Conservation (phyloP, 2,113 vertebrate genomes). For the Barbus barbus region DNA sequence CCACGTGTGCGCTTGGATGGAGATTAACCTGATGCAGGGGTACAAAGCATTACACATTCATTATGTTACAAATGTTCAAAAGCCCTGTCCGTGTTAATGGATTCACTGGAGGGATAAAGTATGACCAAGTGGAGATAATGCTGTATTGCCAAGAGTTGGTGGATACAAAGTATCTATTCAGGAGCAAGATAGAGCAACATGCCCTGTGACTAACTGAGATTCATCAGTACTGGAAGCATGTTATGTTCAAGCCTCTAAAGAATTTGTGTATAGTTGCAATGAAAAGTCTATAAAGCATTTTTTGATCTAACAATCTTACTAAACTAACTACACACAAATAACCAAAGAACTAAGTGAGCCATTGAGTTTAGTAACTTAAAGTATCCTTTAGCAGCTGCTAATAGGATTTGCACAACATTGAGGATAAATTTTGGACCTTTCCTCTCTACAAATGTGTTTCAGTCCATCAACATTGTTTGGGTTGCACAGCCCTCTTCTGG, state of each 20-base stretch:
- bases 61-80: not conserved
- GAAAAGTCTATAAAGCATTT: not conserved
- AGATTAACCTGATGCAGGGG: not conserved
- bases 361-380: not conserved
- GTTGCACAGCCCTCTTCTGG: not conserved
- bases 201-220: conserved; percentile 11
- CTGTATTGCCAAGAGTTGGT: not conserved
- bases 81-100: not conserved
- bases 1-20: not conserved
- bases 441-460: not conserved
- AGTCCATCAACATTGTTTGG: not conserved
- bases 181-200: not conserved
- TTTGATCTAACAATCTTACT: not conserved
- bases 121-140: conserved; percentile 2
- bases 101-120: conserved; percentile 2
- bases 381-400: not conserved
- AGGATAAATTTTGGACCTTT: not conserved
- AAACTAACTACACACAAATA: not conserved
- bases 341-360: not conserved
- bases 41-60: conserved; percentile 6
- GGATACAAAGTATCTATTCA: conserved; percentile 37
- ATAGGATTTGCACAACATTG: not conserved
- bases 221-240: not conserved
- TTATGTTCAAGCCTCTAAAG: not conserved
- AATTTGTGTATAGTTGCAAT: not conserved